Base-by-base conservation (phyloP, 1,140 invertebrate species). In the Zaprionus capensis region DNA sequence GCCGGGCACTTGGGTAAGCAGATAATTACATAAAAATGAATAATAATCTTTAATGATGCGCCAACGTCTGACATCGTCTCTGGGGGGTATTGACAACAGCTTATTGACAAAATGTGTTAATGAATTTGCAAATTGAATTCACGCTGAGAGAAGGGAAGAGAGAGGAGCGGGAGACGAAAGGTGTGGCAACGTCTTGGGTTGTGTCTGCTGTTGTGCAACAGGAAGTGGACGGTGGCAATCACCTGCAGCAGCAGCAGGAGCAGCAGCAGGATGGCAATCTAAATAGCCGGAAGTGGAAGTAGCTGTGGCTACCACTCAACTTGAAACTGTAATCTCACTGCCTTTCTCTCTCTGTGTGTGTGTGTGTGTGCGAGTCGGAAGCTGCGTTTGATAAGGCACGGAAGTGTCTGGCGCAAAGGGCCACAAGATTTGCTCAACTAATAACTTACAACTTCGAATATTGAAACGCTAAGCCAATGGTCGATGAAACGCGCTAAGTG, bases 21-120 rank as follows among this genome's bases (percentile, higher is more conserved):
- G 78, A 90, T 88, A 88, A 88, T 88, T 88, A 88, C 85, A 90
- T 88, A 90, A 88, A 88, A 88, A 84, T 81, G 81, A 90, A 84
- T 88, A 84, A 90, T 90, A 88, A 84, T 88, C 81, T 75, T 67
- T 71, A 67, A 80, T 75, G 83, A 79, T 68, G 63, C 69, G 64
- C 58, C 46, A 58, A 46, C n/a, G 41, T 17, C 41, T n/a, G 24
- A 31, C 51, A 46, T 17, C 59, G 71, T 88, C 84, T 90, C 71
- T 65, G 66, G 70, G 83, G 73, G 78, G 78, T 68, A 81, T 78
- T 73, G 84, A 71, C 78, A 88, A 78, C 68, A 84, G 84, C 81
- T 90, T 88, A 88, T 84, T 90, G 85, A 73, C 67, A 84, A 84
- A 88, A 84, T 88, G 84, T 88, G 84, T 90, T 88, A 88, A 88